Conservation (phyloP, 2,797 vertebrate genomes). For the Neosilurus hyrtlii region DNA sequence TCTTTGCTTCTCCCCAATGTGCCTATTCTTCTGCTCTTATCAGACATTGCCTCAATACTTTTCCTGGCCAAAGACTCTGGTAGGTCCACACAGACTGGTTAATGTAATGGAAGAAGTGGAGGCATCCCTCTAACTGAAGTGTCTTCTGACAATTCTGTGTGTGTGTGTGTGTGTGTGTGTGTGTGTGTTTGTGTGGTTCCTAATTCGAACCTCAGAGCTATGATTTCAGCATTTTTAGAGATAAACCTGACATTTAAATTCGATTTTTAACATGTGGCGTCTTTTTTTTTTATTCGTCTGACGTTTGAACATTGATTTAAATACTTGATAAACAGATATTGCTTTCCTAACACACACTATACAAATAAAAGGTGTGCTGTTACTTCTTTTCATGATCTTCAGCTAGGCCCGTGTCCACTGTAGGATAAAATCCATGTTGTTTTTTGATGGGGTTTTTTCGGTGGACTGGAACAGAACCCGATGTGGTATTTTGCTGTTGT, state of each 20-base stretch:
- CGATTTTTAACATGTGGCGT: neutral
- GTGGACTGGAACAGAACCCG: neutral
- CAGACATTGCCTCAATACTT: constrained; percentile 36
- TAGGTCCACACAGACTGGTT: constrained; percentile 36
- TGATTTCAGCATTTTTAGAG: neutral
- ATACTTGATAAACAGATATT: neutral
- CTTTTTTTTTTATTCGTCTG: neutral
- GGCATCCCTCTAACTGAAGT: constrained; percentile 21
- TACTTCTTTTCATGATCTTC: neutral
- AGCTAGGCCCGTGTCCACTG: neutral
- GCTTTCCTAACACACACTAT: neutral
- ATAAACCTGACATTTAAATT: constrained; percentile 11
- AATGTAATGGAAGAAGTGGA: constrained; percentile 41
- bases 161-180: constrained; percentile 10
- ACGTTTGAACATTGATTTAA: neutral
- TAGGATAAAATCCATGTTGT: constrained; percentile 3
- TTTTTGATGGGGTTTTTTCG: neutral
- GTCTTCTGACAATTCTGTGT: constrained; percentile 24
- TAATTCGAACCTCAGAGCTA: constrained; percentile 1
- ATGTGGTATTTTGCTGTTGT: neutral
- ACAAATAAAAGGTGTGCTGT: neutral
- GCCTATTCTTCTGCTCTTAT: neutral
- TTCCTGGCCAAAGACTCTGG: constrained; percentile 43
- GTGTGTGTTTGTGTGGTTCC: neutral
- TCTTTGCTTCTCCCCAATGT: constrained; percentile 27